Conservation (phyloP, 2,113 vertebrate species). For the Syngnathus floridae region DNA sequence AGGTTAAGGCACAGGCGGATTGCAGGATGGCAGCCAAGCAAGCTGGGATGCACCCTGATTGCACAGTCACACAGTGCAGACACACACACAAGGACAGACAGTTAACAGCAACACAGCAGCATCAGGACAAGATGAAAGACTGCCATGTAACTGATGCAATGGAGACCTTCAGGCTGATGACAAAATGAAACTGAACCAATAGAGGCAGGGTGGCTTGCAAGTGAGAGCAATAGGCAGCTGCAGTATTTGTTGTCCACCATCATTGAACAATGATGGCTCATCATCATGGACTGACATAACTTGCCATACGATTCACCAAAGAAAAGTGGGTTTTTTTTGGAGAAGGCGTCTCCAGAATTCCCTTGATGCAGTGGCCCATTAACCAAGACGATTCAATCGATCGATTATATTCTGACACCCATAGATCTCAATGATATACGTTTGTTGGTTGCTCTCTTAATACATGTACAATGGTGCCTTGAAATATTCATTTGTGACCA, state of each 20-base stretch:
- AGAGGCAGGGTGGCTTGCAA: not conserved
- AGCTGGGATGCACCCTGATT: constrained; percentile 39
- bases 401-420: not conserved
- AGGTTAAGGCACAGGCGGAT: constrained; percentile 35
- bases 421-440: not conserved
- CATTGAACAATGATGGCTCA: not conserved
- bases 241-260: not conserved
- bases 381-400: not conserved
- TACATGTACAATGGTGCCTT: not conserved
- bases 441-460: not conserved
- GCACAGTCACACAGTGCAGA: constrained; percentile 26
- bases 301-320: not conserved
- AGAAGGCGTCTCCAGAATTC: not conserved
- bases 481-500: not conserved
- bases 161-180: not conserved
- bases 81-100: not conserved
- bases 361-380: not conserved
- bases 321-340: not conserved
- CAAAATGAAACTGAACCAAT: not conserved
- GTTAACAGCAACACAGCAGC: not conserved
- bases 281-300: not conserved
- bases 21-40: constrained; percentile 47
- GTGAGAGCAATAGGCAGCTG: not conserved
- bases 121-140: not conserved
- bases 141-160: not conserved